phyloP scores from a whole-genome alignment of 2,888 invertebrate species.

The Anoplius nigerrimus region DNA sequence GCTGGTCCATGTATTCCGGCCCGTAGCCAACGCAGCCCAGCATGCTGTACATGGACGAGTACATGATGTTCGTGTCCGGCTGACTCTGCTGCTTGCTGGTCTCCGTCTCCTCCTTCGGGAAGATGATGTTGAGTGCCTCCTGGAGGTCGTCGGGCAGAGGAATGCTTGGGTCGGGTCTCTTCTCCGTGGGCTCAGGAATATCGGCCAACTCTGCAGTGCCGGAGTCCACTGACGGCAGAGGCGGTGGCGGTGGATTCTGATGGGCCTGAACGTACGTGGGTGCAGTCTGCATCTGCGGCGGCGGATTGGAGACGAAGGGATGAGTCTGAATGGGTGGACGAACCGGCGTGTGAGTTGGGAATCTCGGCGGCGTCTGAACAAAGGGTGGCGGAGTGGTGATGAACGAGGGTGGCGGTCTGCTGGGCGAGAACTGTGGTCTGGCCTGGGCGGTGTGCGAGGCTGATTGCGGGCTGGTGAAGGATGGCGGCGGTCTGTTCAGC shows the following conservation, averaged over 20 bases:
- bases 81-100: conserved; percentile 52
- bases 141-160: conserved; percentile 81
- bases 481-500: conserved; percentile 55
- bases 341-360: conserved; percentile 42
- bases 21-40: conserved; percentile 70
- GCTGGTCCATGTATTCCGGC: conserved; percentile 72
- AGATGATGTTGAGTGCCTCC: conserved; percentile 82
- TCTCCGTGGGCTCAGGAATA: conserved; percentile 74
- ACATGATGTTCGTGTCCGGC: conserved; percentile 66
- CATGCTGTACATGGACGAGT: conserved; percentile 72
- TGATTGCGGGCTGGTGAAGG: conserved; percentile 49
- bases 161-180: conserved; percentile 74
- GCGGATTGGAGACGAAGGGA: conserved; percentile 47
- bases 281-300: conserved; percentile 48
- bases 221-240: conserved; percentile 42
- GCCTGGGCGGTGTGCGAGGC: conserved; percentile 31
- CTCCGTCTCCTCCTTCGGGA: conserved; percentile 77
- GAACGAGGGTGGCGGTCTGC: conserved; percentile 64
- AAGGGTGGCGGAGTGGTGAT: conserved; percentile 62
- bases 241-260: conserved; percentile 54
- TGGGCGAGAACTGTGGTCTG: conserved; percentile 61
- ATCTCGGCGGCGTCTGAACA: conserved; percentile 54
- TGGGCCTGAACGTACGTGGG: conserved; percentile 41
- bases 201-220: conserved; percentile 68
- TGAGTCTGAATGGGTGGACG: conserved; percentile 49